These are phyloP conservation scores for Panagrolaimus sp. DNA, from an alignment of 1,140 invertebrate species.

Conservation along the genomic window DNA sequence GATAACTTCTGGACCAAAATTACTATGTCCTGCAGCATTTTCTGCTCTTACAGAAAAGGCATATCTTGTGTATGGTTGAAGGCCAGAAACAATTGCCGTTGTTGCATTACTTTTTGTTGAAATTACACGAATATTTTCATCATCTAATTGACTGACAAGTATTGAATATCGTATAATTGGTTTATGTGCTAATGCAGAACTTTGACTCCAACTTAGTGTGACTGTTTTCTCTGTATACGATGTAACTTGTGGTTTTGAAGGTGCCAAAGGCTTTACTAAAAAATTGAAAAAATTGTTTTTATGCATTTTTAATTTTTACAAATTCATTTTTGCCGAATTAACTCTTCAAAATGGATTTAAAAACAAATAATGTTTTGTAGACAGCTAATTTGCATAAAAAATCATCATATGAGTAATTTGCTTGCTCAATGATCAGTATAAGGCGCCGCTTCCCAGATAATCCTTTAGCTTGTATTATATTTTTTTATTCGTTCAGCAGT, in stretches of 20 bases:
- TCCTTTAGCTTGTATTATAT: neutral
- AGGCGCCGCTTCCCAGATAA: conserved; percentile 1
- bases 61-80: conserved; percentile 46
- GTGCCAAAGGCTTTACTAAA: conserved; percentile 46
- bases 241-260: conserved; percentile 42
- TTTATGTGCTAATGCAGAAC: conserved; percentile 46
- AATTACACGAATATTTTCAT: conserved; percentile 44
- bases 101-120: conserved; percentile 41
- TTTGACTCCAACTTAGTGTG: conserved; percentile 47
- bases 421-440: neutral
- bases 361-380: neutral
- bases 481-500: neutral
- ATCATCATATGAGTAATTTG: neutral
- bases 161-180: conserved; percentile 50
- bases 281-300: neutral
- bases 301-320: too few relatives aligned
- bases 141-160: conserved; percentile 43
- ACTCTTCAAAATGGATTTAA: neutral
- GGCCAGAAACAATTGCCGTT: conserved; percentile 24
- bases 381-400: conserved; percentile 13
- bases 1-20: conserved; percentile 47
- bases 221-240: conserved; percentile 44
- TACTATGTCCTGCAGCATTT: conserved; percentile 50
- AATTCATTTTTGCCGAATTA: neutral
- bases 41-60: conserved; percentile 50